Base-by-base conservation (phyloP, 92 coral and sea anemone genomes). In the Parazoanthus atlanticus region DNA sequence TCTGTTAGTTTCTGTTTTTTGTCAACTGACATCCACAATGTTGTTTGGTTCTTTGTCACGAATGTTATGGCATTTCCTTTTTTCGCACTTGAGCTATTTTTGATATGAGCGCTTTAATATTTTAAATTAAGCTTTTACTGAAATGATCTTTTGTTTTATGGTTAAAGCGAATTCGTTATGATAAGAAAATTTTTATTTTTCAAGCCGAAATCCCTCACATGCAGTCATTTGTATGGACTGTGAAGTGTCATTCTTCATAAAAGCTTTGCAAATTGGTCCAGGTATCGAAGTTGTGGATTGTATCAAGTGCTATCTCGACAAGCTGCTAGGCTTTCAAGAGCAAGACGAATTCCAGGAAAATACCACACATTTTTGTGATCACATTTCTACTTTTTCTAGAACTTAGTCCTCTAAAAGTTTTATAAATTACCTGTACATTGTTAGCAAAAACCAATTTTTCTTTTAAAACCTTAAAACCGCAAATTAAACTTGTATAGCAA, bases 321-420 rank as follows among this genome's bases (percentile, higher is more conserved):
- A 40, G 66, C 38, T 71, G 87, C 38, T 84, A 46, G 71, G 65
- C 65, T 84, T 49, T 46, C 38, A 17, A 84, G 87, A 70, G 28
- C 9, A 34, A 43, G 77, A 84, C 74, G 70, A 41, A 52, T 84
- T 19, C 56, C 76, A 41, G 87, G 82, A 84, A 71, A 70, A 84
- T 84, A 30, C 87, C 87, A 28, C n/a, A 49, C 28, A 84, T 84
- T 17, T 84, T 84, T 84, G 87, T 46, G 78, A 28, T 84, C 61
- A 46, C 11, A 70, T 43, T 52, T 43, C 54, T 23, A n/a, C 26
- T 38, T 75, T 36, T 36, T 36, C 46, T 41, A 34, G 26, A 25
- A 61, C n/a, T 61, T 15, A 3, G 69, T 74, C 25, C 28, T 71
- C 34, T 3, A 71, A 26, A 32, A 32, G 43, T 73, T 11, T 11